Evolutionary conservation across 2,113 vertebrate genomes (phyloP).

Genomic region (Bagarius yarrelli): DNA sequence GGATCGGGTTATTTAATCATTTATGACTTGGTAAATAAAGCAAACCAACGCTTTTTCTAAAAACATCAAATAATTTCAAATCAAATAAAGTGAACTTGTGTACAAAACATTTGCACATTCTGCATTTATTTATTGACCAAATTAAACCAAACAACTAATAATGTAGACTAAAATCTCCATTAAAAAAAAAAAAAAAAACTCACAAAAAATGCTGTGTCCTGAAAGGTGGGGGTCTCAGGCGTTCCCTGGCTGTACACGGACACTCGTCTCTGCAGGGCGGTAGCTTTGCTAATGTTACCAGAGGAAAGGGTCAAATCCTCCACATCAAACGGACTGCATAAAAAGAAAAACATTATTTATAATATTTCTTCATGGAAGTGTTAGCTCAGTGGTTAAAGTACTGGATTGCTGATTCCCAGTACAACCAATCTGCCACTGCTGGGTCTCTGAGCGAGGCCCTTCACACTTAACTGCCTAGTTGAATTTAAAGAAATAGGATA

Average conservation of each 20-base stretch:
- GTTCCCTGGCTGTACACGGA: constrained; percentile 97
- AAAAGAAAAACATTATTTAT: not conserved
- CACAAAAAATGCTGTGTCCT: constrained; percentile 92
- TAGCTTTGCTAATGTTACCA: constrained; percentile 83
- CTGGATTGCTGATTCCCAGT: too few relatives aligned
- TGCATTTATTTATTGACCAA: not conserved
- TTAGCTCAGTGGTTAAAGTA: too few relatives aligned
- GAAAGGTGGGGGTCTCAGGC: constrained; percentile 92
- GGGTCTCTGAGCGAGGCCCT: too few relatives aligned
- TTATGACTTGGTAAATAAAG: too few relatives aligned
- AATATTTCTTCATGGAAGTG: too few relatives aligned
- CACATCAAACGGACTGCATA: constrained; percentile 87
- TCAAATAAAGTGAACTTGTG: not conserved
- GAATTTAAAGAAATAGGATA: too few relatives aligned
- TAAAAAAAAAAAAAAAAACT: constrained; percentile 62
- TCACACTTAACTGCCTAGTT: too few relatives aligned
- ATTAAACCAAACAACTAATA: not conserved
- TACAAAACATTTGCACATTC: not conserved
- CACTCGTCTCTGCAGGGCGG: constrained; percentile 89
- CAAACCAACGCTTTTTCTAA: not conserved
- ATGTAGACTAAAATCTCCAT: not conserved
- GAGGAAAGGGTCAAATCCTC: constrained; percentile 90
- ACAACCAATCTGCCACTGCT: too few relatives aligned
- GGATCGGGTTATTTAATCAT: too few relatives aligned
- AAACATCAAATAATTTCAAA: not conserved